Conservation (phyloP, 2,797 vertebrate species). For the Bothrops alternatus region DNA sequence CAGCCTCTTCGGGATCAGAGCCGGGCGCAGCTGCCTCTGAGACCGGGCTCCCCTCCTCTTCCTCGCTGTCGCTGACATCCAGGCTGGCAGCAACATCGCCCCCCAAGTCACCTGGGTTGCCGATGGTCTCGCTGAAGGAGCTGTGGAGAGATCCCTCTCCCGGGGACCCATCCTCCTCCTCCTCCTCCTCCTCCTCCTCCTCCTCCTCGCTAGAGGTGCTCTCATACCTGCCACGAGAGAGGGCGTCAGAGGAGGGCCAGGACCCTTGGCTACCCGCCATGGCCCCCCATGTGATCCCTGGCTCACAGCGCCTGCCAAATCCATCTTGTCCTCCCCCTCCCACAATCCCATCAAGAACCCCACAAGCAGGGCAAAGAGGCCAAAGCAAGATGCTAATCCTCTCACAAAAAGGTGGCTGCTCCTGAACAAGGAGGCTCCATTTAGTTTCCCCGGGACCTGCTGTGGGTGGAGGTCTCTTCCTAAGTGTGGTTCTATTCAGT, state of each 20-base stretch:
- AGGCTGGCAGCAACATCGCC: conserved; percentile 77
- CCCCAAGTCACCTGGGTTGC: conserved; percentile 79
- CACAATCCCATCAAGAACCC: too few species aligned
- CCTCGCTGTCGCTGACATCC: conserved; percentile 69
- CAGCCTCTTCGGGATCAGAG: neutral
- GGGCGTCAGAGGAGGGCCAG: neutral
- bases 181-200: conserved; percentile 79
- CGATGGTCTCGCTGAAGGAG: conserved; percentile 75
- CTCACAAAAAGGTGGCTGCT: neutral
- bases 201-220: conserved; percentile 89
- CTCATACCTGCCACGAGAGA: conserved; percentile 79
- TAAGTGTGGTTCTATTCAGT: neutral
- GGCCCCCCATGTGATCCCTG: too few species aligned
- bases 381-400: neutral
- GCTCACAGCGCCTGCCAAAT: neutral
- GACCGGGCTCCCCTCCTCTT: conserved; percentile 58
- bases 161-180: conserved; percentile 67
- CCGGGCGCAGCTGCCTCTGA: conserved; percentile 34
- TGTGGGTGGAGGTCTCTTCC: neutral
- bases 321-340: neutral
- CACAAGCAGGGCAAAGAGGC: neutral
- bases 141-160: conserved; percentile 72
- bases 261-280: too few species aligned
- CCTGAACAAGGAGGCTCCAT: neutral
- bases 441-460: neutral